Evolutionary conservation across 30 jellyfish, hydroid and myxozoan species (phyloP).

Genomic region (Turritopsis rubra): DNA sequence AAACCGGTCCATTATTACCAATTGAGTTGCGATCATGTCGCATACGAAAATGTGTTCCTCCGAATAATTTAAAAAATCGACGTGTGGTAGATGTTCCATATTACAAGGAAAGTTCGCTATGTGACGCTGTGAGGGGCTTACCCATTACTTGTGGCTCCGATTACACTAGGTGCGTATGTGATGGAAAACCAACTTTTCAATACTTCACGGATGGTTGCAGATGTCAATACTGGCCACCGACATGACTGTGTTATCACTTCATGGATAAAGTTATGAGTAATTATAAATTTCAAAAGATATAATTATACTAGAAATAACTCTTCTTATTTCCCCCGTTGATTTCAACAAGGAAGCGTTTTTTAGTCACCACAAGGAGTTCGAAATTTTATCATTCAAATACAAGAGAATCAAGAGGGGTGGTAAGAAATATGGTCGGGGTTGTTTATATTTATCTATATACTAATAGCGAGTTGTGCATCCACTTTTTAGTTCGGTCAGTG

Average conservation of each 20-base stretch:
- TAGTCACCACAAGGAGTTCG: not conserved
- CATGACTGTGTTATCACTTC: too few relatives aligned
- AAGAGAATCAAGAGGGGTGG: not conserved
- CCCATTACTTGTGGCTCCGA: constrained; percentile 39
- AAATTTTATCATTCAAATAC: not conserved
- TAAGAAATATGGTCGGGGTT: not conserved
- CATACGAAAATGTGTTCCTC: constrained; percentile 42
- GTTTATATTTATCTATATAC: too few relatives aligned
- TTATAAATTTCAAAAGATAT: too few relatives aligned
- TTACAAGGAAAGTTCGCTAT: constrained; percentile 32
- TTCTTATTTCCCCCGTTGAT: not conserved
- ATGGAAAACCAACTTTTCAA: constrained; percentile 42
- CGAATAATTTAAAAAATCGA: not conserved
- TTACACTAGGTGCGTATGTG: constrained; percentile 58
- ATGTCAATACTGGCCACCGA: constrained; percentile 61
- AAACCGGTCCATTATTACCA: constrained; percentile 60
- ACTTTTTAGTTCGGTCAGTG: too few relatives aligned
- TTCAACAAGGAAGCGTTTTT: not conserved
- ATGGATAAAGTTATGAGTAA: too few relatives aligned
- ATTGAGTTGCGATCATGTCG: constrained; percentile 50
- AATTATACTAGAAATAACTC: not conserved
- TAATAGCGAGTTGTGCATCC: too few relatives aligned
- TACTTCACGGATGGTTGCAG: constrained; percentile 56
- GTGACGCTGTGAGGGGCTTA: constrained; percentile 34
- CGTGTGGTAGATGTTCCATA: constrained; percentile 39